phyloP scores from a whole-genome alignment of 2,797 vertebrate genomes.

The Characodon lateralis region DNA sequence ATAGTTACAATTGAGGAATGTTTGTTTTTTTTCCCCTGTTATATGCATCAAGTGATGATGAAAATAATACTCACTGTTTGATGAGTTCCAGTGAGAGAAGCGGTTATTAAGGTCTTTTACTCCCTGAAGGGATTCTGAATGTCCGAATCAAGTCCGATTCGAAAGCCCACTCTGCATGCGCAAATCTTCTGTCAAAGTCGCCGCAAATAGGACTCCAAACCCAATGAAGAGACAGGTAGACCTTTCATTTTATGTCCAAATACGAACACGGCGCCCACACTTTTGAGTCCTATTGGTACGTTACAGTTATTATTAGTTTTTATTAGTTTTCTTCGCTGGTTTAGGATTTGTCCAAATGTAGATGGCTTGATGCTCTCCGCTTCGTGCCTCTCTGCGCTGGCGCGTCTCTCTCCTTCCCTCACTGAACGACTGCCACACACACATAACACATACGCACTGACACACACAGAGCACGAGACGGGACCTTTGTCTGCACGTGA shows the following conservation, averaged over 20 bases:
- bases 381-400: slow-evolving; percentile 67
- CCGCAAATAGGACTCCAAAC: slow-evolving; percentile 51
- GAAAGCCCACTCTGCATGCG: slow-evolving; percentile 50
- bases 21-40: background rate
- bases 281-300: background rate
- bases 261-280: slow-evolving; percentile 4
- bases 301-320: background rate
- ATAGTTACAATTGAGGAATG: background rate
- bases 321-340: background rate
- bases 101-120: slow-evolving; percentile 24
- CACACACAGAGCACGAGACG: slow-evolving; percentile 50
- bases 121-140: slow-evolving; percentile 58
- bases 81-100: slow-evolving; percentile 38
- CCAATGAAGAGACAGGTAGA: slow-evolving; percentile 52
- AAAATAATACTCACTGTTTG: slow-evolving; percentile 59
- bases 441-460: slow-evolving; percentile 28
- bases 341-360: slow-evolving; percentile 19
- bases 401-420: slow-evolving; percentile 36
- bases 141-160: slow-evolving; percentile 48
- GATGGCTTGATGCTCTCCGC: slow-evolving; percentile 46
- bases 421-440: slow-evolving; percentile 37
- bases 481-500: slow-evolving; percentile 67
- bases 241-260: slow-evolving; percentile 70
- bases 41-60: background rate
- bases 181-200: slow-evolving; percentile 64